A percentile compares a stretch with the other conserved stretches of the same genome.
Evolutionary conservation across 2,113 vertebrate genomes (phyloP).

Genomic region (Sapajus apella): DNA sequence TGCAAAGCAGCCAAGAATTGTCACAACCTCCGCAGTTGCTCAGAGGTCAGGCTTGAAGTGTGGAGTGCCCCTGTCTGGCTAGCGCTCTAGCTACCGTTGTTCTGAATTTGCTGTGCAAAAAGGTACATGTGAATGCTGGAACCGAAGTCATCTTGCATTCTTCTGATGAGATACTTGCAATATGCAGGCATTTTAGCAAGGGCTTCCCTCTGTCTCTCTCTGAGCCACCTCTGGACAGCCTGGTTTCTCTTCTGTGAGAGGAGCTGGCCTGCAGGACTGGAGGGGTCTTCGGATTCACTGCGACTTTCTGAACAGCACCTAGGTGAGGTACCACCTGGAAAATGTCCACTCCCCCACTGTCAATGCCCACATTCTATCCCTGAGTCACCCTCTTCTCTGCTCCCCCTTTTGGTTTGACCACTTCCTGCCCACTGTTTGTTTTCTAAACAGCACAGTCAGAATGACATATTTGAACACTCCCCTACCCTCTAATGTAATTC

Average conservation of each 20-base stretch:
- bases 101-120: not conserved
- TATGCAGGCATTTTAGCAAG: not conserved
- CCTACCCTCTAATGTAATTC: not conserved
- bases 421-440: constrained; percentile 63
- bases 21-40: not conserved
- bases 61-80: not conserved
- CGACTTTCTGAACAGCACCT: not conserved
- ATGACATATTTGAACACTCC: constrained; percentile 16
- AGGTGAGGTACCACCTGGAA: not conserved
- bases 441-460: constrained; percentile 61
- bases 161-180: not conserved
- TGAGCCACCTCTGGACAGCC: not conserved
- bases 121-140: not conserved
- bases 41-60: not conserved
- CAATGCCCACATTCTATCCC: not conserved
- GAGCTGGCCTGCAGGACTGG: not conserved
- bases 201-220: not conserved
- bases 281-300: not conserved
- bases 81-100: too few relatives aligned
- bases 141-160: not conserved
- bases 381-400: constrained; percentile 20
- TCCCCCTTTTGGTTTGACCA: constrained; percentile 45
- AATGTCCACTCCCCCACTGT: not conserved
- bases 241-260: not conserved
- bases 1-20: not conserved